phyloP scores from a whole-genome alignment of 1,140 invertebrate species.

The Drosophila ananassae region DNA sequence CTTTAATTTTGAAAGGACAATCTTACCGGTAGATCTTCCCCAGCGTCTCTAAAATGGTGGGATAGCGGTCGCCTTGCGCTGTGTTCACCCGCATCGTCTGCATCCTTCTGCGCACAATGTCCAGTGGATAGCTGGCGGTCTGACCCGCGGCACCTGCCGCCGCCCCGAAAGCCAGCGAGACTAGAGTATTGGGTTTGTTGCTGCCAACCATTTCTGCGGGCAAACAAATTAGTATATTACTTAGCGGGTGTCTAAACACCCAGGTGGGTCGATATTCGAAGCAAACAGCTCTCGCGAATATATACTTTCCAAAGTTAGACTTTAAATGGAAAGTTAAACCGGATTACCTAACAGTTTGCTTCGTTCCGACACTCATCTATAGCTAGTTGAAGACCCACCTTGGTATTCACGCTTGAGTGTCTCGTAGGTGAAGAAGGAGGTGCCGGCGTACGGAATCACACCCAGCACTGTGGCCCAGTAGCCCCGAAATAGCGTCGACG shows the following conservation, averaged over 20 bases:
- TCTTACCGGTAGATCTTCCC: constrained; percentile 76
- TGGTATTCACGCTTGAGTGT: constrained; percentile 93
- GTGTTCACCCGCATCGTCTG: constrained; percentile 78
- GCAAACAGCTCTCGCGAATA: too few species aligned
- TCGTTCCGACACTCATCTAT: too few species aligned
- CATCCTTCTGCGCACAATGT: constrained; percentile 83
- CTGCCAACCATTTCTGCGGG: constrained; percentile 75
- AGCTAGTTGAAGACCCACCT: constrained; percentile 85
- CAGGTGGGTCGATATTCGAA: neutral
- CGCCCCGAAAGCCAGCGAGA: constrained; percentile 93
- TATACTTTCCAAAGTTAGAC: too few species aligned
- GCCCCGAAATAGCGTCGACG: constrained; percentile 92
- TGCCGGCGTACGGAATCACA: constrained; percentile 98
- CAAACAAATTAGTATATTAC: neutral
- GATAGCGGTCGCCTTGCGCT: constrained; percentile 41
- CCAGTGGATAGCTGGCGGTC: constrained; percentile 94
- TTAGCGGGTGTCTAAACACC: neutral
- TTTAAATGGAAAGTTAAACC: too few species aligned
- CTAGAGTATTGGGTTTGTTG: constrained; percentile 85
- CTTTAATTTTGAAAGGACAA: neutral
- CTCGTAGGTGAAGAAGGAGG: constrained; percentile 99
- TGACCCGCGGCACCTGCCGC: constrained; percentile 97
- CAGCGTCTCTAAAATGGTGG: constrained; percentile 72
- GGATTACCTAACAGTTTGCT: too few species aligned
- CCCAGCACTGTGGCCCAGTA: constrained; percentile 96